Conservation (phyloP, 2,888 invertebrate genomes). For the Coecobrya sp. region DNA sequence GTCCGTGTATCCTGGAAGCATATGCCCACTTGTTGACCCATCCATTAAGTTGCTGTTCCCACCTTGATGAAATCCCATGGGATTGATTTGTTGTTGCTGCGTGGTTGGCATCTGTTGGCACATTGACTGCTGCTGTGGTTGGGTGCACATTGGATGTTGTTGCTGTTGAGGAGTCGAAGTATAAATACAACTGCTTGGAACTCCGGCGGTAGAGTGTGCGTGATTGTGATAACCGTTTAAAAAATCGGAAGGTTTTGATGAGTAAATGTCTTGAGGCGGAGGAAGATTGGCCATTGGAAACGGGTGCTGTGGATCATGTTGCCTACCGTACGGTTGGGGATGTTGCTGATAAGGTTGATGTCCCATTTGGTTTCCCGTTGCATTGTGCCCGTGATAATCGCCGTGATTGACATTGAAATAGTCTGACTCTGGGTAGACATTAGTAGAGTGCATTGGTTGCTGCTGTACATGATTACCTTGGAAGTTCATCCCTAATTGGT, state of each 20-base stretch:
- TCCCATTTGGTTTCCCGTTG: conserved; percentile 58
- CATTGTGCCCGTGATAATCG: conserved; percentile 75
- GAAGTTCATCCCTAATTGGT: conserved; percentile 72
- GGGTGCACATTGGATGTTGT: conserved; percentile 41
- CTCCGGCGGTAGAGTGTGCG: conserved; percentile 42
- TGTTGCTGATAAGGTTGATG: conserved; percentile 74
- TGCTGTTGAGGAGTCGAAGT: conserved; percentile 67
- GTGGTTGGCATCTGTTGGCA: conserved; percentile 70
- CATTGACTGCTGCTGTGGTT: conserved; percentile 42
- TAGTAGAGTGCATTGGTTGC: conserved; percentile 59
- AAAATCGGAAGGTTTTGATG: conserved; percentile 76
- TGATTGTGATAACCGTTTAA: conserved; percentile 73
- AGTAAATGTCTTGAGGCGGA: conserved; percentile 71
- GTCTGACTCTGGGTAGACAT: conserved; percentile 75
- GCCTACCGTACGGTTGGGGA: conserved; percentile 62
- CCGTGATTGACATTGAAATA: conserved; percentile 73
- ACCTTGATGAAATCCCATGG: conserved; percentile 58
- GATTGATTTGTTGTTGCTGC: conserved; percentile 57
- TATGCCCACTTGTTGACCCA: conserved; percentile 22
- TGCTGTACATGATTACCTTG: conserved; percentile 68
- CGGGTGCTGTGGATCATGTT: conserved; percentile 74
- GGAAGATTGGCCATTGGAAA: conserved; percentile 72
- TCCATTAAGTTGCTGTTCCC: conserved; percentile 67
- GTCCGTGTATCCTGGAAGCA: conserved; percentile 90
- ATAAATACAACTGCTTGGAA: conserved; percentile 71